These are phyloP conservation scores for Poecilia gillii DNA, from an alignment of 2,797 vertebrate species.

Conservation along the genomic window DNA sequence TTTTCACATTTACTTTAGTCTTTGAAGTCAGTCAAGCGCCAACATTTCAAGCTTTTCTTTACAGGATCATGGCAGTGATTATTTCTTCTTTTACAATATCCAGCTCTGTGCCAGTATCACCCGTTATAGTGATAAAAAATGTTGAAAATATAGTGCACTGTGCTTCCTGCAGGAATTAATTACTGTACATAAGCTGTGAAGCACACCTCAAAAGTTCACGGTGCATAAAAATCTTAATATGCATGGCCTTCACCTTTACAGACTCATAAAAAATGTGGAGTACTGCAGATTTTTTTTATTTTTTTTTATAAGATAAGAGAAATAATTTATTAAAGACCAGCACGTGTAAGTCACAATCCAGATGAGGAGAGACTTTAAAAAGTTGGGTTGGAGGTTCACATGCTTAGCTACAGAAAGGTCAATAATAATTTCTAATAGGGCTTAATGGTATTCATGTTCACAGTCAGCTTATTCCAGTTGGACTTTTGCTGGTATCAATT, in stretches of 20 bases:
- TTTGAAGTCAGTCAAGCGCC: conserved; percentile 17
- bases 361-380: conserved; percentile 68
- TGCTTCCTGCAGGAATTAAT: conserved; percentile 89
- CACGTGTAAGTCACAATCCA: conserved; percentile 86
- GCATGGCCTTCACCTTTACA: conserved; percentile 93
- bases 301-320: conserved; percentile 89
- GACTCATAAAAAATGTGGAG: conserved; percentile 90
- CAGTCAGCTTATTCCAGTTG: conserved; percentile 60
- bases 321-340: conserved; percentile 92
- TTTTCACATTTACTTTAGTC: conserved; percentile 12
- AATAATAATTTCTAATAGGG: conserved; percentile 82
- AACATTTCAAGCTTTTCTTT: conserved; percentile 45
- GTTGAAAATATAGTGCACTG: conserved; percentile 57
- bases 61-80: not conserved
- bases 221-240: conserved; percentile 93
- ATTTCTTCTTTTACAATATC: conserved; percentile 38
- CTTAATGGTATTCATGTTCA: conserved; percentile 73
- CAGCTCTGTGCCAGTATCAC: conserved; percentile 16
- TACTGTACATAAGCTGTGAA: conserved; percentile 86
- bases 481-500: conserved; percentile 43
- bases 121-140: conserved; percentile 41
- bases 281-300: conserved; percentile 86
- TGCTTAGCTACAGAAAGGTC: conserved; percentile 74
- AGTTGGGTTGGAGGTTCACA: conserved; percentile 65
- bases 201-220: conserved; percentile 93